These are phyloP conservation scores for Pardalotus punctatus DNA, from an alignment of 2,113 vertebrate species.

Conservation along the genomic window DNA sequence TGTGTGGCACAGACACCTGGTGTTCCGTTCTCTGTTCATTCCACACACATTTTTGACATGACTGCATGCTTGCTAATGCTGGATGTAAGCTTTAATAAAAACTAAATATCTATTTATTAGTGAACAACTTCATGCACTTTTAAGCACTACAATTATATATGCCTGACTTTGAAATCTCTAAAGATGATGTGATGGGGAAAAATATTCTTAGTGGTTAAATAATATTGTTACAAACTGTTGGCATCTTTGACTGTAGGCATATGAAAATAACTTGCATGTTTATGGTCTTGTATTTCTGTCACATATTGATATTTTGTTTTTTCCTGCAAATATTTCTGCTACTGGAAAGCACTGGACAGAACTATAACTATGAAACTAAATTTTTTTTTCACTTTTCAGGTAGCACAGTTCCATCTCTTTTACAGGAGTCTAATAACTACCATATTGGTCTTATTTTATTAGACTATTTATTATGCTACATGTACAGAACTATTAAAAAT, in stretches of 20 bases:
- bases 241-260: not conserved
- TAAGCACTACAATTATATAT: not conserved
- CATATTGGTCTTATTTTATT: not conserved
- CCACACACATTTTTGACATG: accelerated
- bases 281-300: not conserved
- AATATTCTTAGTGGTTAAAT: not conserved
- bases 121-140: not conserved
- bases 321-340: not conserved
- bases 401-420: not conserved
- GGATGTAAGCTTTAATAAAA: not conserved
- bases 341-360: not conserved
- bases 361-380: not conserved
- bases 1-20: accelerated
- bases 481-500: not conserved
- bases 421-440: not conserved
- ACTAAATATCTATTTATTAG: not conserved
- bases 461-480: not conserved
- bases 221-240: not conserved
- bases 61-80: not conserved
- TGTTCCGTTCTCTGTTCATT: not conserved
- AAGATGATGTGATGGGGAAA: not conserved
- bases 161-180: not conserved
- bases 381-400: not conserved
- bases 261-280: not conserved
- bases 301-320: not conserved